Conservation (phyloP, 2,113 vertebrate genomes). For the Gasterosteus aculeatus region DNA sequence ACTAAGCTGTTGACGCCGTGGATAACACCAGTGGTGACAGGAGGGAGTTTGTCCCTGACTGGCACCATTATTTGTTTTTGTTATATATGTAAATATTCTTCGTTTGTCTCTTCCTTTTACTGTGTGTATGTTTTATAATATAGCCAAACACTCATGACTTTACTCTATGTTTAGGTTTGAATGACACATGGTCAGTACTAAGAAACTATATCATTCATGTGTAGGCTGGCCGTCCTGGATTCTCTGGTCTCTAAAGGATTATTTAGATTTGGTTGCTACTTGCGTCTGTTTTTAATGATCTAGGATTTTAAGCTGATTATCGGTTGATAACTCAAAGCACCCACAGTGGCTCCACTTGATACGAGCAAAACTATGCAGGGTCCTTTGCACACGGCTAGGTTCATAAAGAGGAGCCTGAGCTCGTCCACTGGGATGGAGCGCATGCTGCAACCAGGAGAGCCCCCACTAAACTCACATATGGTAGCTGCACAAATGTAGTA, state of each 20-base stretch:
- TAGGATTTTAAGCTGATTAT: constrained; percentile 9
- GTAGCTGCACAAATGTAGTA: background rate
- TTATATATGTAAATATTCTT: constrained; percentile 76
- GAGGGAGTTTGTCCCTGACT: constrained; percentile 32
- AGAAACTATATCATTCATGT: constrained; percentile 44
- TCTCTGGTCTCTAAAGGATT: constrained; percentile 15
- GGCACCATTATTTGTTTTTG: constrained; percentile 48
- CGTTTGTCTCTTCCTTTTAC: constrained; percentile 65
- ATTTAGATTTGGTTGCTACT: constrained; percentile 9
- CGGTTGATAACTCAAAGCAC: background rate
- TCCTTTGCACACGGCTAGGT: background rate
- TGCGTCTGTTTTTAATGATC: constrained; percentile 23
- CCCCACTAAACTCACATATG: background rate
- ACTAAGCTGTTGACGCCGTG: constrained; percentile 34
- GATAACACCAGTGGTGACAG: constrained; percentile 27
- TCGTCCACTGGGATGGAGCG: background rate
- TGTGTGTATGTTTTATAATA: constrained; percentile 75
- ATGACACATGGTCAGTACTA: constrained; percentile 34
- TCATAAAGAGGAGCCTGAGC: background rate
- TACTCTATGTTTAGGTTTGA: constrained; percentile 51
- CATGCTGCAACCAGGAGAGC: background rate
- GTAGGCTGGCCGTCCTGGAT: constrained; percentile 22
- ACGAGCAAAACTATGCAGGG: background rate
- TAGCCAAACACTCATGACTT: constrained; percentile 71
- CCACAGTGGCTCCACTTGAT: background rate